Evolutionary conservation across 1,140 invertebrate species (phyloP).

Genomic region (Rhyacophila brunnea): DNA sequence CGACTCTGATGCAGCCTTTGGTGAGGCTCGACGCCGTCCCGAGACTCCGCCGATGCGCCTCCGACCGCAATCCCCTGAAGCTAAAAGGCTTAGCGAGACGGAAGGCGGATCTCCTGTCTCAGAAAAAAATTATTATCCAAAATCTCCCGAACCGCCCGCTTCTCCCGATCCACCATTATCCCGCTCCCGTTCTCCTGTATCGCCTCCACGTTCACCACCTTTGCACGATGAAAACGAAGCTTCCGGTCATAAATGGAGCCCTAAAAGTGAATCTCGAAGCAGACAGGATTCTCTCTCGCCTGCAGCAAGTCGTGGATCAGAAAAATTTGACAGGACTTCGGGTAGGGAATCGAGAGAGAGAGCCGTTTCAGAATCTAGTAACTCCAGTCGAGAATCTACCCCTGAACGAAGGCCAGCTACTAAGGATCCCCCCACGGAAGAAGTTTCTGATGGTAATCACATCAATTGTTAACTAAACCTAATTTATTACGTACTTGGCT

Average conservation of each 20-base stretch:
- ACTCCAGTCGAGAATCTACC: conserved; percentile 49
- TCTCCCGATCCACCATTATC: conserved; percentile 9
- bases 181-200: not conserved
- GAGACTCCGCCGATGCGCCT: not conserved
- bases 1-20: not conserved
- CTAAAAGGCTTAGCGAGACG: conserved; percentile 10
- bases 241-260: conserved; percentile 39
- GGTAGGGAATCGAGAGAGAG: conserved; percentile 17
- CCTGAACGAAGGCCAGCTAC: conserved; percentile 1
- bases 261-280: conserved; percentile 30
- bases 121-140: conserved; percentile 2
- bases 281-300: conserved; percentile 23
- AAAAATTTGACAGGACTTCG: not conserved
- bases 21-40: not conserved
- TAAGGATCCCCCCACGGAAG: conserved; percentile 52
- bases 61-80: not conserved
- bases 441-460: conserved; percentile 51
- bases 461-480: not conserved
- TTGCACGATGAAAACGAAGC: conserved; percentile 9
- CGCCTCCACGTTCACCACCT: conserved; percentile 2
- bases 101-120: conserved; percentile 3
- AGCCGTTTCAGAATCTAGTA: conserved; percentile 48
- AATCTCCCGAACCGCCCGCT: not conserved
- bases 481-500: not conserved
- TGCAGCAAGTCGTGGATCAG: conserved; percentile 7